phyloP scores from a whole-genome alignment of 2,888 invertebrate genomes.

The Leucophenga maculata region DNA sequence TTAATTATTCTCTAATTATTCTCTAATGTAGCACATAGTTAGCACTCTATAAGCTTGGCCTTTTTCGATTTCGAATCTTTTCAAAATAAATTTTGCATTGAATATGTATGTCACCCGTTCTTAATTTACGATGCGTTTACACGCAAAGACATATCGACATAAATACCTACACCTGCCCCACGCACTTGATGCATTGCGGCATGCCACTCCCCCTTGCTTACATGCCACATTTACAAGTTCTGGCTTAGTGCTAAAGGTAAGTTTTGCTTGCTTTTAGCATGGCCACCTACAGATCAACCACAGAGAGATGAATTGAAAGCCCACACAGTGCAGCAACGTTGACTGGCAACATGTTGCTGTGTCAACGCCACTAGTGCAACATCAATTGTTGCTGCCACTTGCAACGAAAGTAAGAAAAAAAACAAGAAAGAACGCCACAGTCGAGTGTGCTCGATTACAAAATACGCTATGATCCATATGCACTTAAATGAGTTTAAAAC shows the following conservation, averaged over 20 bases:
- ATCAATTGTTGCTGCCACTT: constrained; percentile 17
- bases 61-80: no score
- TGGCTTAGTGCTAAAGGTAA: constrained; percentile 11
- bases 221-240: no score
- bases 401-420: no score
- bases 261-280: constrained; percentile 4
- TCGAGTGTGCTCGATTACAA: no score
- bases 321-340: constrained; percentile 5
- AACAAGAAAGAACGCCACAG: no score
- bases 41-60: no score
- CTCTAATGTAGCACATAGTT: no score
- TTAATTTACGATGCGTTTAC: constrained; percentile 15
- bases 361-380: constrained; percentile 4
- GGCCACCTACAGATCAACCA: constrained; percentile 8
- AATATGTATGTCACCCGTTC: neutral
- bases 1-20: no score
- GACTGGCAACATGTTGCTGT: constrained; percentile 18
- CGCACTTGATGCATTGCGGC: no score
- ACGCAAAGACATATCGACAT: constrained; percentile 10
- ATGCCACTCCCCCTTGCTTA: no score
- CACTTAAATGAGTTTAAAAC: no score
- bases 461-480: no score
- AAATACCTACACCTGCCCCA: constrained; percentile 11
- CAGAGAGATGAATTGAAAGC: neutral
- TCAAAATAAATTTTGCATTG: neutral